Conservation (phyloP, 2,113 vertebrate genomes). For the Macaca nemestrina region DNA sequence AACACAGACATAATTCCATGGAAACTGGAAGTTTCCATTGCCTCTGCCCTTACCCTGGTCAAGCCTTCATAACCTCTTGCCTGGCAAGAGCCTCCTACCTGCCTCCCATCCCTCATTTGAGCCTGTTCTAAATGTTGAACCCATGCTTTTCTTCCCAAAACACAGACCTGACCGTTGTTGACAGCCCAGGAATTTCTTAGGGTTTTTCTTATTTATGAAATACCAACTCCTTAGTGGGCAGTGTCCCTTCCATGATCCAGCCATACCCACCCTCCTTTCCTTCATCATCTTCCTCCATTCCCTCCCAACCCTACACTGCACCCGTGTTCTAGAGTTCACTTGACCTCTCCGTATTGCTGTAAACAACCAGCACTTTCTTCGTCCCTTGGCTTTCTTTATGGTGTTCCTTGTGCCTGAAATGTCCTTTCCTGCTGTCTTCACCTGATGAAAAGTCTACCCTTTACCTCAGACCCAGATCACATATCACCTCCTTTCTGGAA, state of each 20-base stretch:
- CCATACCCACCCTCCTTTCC: not conserved
- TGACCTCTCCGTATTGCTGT: not conserved
- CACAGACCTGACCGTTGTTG: not conserved
- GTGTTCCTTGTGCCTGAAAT: not conserved
- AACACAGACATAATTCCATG: accelerated
- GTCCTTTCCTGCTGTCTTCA: not conserved
- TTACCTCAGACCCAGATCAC: not conserved
- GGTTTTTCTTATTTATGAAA: not conserved
- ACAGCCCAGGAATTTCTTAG: not conserved
- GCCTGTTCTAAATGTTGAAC: not conserved
- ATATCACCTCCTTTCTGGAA: not conserved
- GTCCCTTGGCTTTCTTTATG: not conserved
- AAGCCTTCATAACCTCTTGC: too few relatives aligned
- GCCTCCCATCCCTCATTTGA: not conserved
- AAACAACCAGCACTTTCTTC: not conserved
- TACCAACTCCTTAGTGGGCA: not conserved
- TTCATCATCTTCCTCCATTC: not conserved
- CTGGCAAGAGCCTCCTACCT: not conserved
- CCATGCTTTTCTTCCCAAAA: not conserved
- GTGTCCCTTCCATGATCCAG: not conserved
- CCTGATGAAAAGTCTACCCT: not conserved
- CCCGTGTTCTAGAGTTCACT: not conserved
- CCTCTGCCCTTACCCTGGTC: not conserved
- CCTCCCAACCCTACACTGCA: accelerated
- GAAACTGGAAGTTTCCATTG: not conserved